phyloP scores from a whole-genome alignment of 2,888 invertebrate genomes.

The Thumatha senex region DNA sequence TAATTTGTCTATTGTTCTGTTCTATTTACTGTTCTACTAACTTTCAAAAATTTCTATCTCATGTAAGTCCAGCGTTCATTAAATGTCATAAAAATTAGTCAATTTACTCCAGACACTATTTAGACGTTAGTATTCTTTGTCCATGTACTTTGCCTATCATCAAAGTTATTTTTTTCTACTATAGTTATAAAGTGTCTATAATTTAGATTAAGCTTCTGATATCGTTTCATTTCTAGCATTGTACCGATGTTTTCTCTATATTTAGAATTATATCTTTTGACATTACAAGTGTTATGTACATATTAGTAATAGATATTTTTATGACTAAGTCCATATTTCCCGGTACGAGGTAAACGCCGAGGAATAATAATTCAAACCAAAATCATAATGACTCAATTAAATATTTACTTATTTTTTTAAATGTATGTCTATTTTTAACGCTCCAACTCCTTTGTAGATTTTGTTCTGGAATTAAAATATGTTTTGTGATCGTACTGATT shows the following conservation, averaged over 20 bases:
- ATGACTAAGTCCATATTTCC: conserved; percentile 44
- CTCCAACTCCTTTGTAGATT: conserved; percentile 1
- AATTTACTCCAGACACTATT: conserved; percentile 69
- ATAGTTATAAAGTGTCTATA: conserved; percentile 44
- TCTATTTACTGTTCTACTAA: neutral
- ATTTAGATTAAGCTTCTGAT: conserved; percentile 38
- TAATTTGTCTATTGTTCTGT: no score
- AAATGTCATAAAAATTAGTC: conserved; percentile 69
- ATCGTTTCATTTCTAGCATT: conserved; percentile 31
- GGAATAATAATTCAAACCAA: conserved; percentile 33
- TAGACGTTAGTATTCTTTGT: conserved; percentile 51
- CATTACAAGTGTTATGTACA: conserved; percentile 66
- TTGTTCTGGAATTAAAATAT: conserved; percentile 7
- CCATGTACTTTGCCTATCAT: conserved; percentile 16
- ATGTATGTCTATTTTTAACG: conserved; percentile 4
- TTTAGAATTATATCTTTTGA: conserved; percentile 33
- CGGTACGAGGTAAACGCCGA: conserved; percentile 21
- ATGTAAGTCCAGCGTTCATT: conserved; percentile 38
- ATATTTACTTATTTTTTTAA: conserved; percentile 16
- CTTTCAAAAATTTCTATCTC: conserved; percentile 2
- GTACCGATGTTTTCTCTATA: conserved; percentile 39
- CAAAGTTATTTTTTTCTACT: conserved; percentile 42
- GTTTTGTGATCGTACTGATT: conserved; percentile 6
- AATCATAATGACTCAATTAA: conserved; percentile 32
- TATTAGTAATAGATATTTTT: conserved; percentile 69